These are phyloP conservation scores for Hirtodrosophila cameraria DNA, from an alignment of 2,888 invertebrate species.

Conservation along the genomic window DNA sequence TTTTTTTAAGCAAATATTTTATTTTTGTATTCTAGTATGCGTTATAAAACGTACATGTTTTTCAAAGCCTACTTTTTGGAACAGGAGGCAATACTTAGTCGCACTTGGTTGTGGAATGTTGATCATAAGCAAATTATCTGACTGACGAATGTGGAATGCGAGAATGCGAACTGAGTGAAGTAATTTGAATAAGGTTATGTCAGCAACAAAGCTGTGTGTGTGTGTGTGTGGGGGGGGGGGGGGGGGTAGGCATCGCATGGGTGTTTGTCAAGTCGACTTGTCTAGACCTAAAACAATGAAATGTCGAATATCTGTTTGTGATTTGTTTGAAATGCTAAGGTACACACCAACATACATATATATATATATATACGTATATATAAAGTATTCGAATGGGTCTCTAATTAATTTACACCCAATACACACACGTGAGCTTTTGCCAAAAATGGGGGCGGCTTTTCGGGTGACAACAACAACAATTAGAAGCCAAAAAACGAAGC, in stretches of 20 bases:
- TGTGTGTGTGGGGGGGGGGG: not conserved
- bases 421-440: conserved; percentile 32
- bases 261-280: conserved; percentile 47
- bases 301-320: conserved; percentile 76
- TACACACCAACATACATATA: conserved; percentile 16
- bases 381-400: conserved; percentile 70
- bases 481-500: conserved; percentile 72
- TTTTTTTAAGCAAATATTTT: too few species aligned
- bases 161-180: conserved; percentile 23
- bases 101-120: conserved; percentile 39
- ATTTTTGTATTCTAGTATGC: too few species aligned
- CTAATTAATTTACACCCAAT: conserved; percentile 76
- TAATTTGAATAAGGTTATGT: conserved; percentile 17
- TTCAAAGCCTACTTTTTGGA: conserved; percentile 31
- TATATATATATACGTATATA: conserved; percentile 42
- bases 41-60: too few species aligned
- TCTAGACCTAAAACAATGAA: conserved; percentile 77
- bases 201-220: not conserved
- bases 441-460: conserved; percentile 34
- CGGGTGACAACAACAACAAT: conserved; percentile 68
- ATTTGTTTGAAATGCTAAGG: conserved; percentile 77
- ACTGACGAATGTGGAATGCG: conserved; percentile 53
- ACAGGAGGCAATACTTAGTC: conserved; percentile 1
- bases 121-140: conserved; percentile 55
- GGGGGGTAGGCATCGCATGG: conserved; percentile 12